Base-by-base conservation (phyloP, 2,797 vertebrate genomes). In the Cichlasoma orientale region DNA sequence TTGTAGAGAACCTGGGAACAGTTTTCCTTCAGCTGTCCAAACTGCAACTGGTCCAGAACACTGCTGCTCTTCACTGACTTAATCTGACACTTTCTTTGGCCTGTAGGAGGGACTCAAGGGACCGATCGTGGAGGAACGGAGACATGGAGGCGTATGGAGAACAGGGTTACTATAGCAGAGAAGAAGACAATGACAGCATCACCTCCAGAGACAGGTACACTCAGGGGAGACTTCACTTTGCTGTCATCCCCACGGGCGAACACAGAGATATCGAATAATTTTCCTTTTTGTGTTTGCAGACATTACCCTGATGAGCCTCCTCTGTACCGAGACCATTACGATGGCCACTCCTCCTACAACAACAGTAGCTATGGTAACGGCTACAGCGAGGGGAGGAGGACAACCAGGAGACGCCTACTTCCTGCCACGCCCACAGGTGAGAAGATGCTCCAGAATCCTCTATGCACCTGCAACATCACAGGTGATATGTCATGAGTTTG, bases 371-470 rank as follows among this genome's bases (percentile, higher is more conserved):
- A 89, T 31, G 83, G 87, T 25, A 92, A 93, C 13, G 71, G 86
- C 2, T 92, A 90, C 78, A 80, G 36, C 1, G 88, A 92, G 1
- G 82, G 82, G 18, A 84, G 85, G 38, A 91, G 93, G 79, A 93
- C 89, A 0, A 82, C 93, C 23, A 93, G 94, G 19, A 90, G 97
- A 47, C 96, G 97, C 12, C 94, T 98, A 5, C 95, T 99, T 86
- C 97, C 98, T 12, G 96, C 97, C 1, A 97, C 97, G 0, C 97
- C 98, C 25, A 94, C 95, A 87, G 97, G 97, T 97, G 72, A 93
- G 79, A 59, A 1, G 11, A 52, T 0, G 3, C 74, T 52, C 25
- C 31, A 27, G 21, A 18, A 58, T 23, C 31, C 14, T 44, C 25
- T 8, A 1, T 44, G 25, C 50, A 10, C 12, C n/a, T 33, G 41